Conservation (phyloP, 23 tunicate genomes). For the Corella eumyota region DNA sequence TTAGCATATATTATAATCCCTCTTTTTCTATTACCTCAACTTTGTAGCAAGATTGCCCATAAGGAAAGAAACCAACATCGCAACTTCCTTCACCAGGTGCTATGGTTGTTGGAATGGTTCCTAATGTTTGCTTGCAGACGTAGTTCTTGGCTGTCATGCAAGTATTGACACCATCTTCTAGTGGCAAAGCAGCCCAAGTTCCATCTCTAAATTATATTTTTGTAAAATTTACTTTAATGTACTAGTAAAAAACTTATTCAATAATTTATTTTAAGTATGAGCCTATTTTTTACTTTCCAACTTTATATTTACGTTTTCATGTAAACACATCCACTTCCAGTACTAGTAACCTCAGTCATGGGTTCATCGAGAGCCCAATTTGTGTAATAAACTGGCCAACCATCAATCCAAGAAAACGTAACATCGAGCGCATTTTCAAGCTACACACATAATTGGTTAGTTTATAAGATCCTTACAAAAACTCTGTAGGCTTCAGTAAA, state of each 20-base stretch:
- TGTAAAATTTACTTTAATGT: not conserved
- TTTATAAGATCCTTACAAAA: not conserved
- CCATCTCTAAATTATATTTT: slow-evolving; percentile 15
- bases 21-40: slow-evolving; percentile 23
- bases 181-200: slow-evolving; percentile 19
- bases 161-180: not conserved
- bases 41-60: slow-evolving; percentile 42
- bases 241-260: not conserved
- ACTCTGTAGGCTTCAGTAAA: not conserved
- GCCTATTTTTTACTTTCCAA: no score
- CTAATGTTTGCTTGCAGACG: slow-evolving; percentile 46
- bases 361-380: slow-evolving; percentile 80
- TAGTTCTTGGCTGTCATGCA: slow-evolving; percentile 26
- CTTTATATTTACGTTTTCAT: slow-evolving; percentile 40
- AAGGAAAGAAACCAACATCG: slow-evolving; percentile 34
- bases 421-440: not conserved
- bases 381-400: slow-evolving; percentile 71
- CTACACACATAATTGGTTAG: not conserved
- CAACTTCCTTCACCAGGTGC: slow-evolving; percentile 53
- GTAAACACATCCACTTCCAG: slow-evolving; percentile 59
- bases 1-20: not conserved
- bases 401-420: slow-evolving; percentile 75
- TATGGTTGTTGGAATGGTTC: slow-evolving; percentile 55
- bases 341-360: slow-evolving; percentile 8
- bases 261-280: not conserved